Evolutionary conservation across 2,888 invertebrate species (phyloP).

Genomic region (Xylota sylvarum): DNA sequence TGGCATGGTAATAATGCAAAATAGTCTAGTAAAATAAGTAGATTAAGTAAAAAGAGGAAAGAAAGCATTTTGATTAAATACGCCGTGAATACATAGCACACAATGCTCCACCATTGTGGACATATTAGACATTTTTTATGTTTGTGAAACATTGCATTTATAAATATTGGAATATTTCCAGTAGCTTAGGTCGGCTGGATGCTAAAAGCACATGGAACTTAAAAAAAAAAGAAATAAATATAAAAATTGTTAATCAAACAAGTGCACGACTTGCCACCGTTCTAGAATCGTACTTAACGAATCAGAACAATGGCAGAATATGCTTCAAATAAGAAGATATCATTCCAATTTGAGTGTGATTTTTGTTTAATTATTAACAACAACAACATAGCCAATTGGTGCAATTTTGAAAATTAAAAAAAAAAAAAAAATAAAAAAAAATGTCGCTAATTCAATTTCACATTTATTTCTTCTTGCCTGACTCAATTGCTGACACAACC

Average conservation of each 20-base stretch:
- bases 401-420: slow-evolving; percentile 68
- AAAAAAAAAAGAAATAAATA: slow-evolving; percentile 74
- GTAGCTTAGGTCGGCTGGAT: slow-evolving; percentile 33
- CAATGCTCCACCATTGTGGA: slow-evolving; percentile 38
- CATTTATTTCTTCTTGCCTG: slow-evolving; percentile 86
- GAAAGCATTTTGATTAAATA: slow-evolving; percentile 30
- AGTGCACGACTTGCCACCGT: slow-evolving; percentile 41
- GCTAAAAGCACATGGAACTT: slow-evolving; percentile 39
- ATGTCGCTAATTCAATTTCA: slow-evolving; percentile 59
- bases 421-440: slow-evolving; percentile 43
- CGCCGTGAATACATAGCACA: slow-evolving; percentile 26
- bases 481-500: slow-evolving; percentile 90
- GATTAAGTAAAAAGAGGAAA: slow-evolving; percentile 15
- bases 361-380: slow-evolving; percentile 56
- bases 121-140: slow-evolving; percentile 35
- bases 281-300: slow-evolving; percentile 10
- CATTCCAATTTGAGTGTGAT: slow-evolving; percentile 63
- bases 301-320: slow-evolving; percentile 33
- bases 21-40: slow-evolving; percentile 4
- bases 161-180: slow-evolving; percentile 17
- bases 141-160: slow-evolving; percentile 8
- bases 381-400: slow-evolving; percentile 63
- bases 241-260: slow-evolving; percentile 65
- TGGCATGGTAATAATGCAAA: slow-evolving; percentile 39
- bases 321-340: slow-evolving; percentile 35